Conservation (phyloP, 2,888 invertebrate species). For the Epinotia brunnichana region DNA sequence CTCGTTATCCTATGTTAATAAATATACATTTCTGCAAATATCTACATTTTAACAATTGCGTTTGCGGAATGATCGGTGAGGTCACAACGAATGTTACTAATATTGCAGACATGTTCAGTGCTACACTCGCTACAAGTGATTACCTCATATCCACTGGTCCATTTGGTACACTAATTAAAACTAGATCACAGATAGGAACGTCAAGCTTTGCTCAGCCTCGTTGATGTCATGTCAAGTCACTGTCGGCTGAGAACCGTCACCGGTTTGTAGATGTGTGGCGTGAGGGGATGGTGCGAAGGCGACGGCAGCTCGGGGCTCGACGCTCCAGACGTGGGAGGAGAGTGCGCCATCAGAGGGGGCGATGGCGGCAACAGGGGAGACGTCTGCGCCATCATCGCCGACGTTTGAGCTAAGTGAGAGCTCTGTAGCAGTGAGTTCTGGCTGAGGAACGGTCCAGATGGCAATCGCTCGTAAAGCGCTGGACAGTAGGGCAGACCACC, state of each 20-base stretch:
- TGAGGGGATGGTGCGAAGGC: constrained; percentile 70
- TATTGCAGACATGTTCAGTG: constrained; percentile 57
- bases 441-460: constrained; percentile 63
- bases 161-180: constrained; percentile 62
- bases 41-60: constrained; percentile 67
- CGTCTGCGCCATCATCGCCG: constrained; percentile 63
- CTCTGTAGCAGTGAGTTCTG: constrained; percentile 65
- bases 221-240: constrained; percentile 60
- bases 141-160: constrained; percentile 66
- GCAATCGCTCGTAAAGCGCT: constrained; percentile 68
- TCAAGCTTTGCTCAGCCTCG: constrained; percentile 58
- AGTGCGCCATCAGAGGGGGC: constrained; percentile 69
- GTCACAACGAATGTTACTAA: constrained; percentile 55
- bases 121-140: constrained; percentile 54
- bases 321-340: constrained; percentile 70
- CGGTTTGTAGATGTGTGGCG: constrained; percentile 82
- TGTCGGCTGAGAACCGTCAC: constrained; percentile 84
- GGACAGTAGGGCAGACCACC: constrained; percentile 74
- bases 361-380: constrained; percentile 71
- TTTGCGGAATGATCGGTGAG: constrained; percentile 69
- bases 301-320: constrained; percentile 76
- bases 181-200: constrained; percentile 79
- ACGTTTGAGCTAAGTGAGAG: constrained; percentile 55
- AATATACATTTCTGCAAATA: constrained; percentile 78
- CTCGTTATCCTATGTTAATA: constrained; percentile 71